Conservation (phyloP, 2,888 invertebrate species). For the Dolomedes plantarius region DNA sequence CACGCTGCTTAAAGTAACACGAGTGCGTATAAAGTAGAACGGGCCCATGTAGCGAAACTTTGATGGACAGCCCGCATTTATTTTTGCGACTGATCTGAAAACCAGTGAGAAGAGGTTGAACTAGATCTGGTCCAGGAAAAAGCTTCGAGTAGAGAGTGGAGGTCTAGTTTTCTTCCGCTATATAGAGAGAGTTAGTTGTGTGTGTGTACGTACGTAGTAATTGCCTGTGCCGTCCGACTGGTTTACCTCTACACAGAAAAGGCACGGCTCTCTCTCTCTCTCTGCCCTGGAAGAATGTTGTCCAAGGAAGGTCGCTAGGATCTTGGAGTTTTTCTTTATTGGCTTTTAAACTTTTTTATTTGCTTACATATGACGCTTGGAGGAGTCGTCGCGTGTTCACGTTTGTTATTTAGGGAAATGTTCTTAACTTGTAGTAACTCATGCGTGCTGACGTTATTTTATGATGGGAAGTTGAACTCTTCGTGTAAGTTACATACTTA, state of each 20-base stretch:
- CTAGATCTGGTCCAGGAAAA: constrained; percentile 12
- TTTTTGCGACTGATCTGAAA: constrained; percentile 21
- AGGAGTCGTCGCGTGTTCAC: too few relatives aligned
- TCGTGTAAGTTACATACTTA: too few relatives aligned
- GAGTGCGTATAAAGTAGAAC: constrained; percentile 3
- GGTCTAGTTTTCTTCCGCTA: constrained; percentile 41
- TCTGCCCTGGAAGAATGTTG: constrained; percentile 41
- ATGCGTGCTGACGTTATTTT: too few relatives aligned
- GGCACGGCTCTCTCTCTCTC: neutral
- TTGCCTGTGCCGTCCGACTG: constrained; percentile 14
- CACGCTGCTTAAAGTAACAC: too few relatives aligned
- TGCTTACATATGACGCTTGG: neutral
- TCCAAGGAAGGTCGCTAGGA: constrained; percentile 61
- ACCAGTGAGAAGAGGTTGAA: constrained; percentile 7
- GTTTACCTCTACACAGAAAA: constrained; percentile 59
- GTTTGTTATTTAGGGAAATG: too few relatives aligned
- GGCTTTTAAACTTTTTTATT: neutral
- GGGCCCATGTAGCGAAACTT: neutral
- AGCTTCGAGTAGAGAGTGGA: neutral
- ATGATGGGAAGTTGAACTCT: too few relatives aligned
- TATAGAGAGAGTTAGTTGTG: too few relatives aligned
- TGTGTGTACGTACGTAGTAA: neutral
- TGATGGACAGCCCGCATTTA: neutral
- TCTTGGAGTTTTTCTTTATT: neutral
- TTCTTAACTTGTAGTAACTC: too few relatives aligned